Percentiles rank a stretch among this genome's conserved stretches.
Evolutionary conservation across 1,140 invertebrate genomes (phyloP).

Genomic region (Hormaphis cornu): DNA sequence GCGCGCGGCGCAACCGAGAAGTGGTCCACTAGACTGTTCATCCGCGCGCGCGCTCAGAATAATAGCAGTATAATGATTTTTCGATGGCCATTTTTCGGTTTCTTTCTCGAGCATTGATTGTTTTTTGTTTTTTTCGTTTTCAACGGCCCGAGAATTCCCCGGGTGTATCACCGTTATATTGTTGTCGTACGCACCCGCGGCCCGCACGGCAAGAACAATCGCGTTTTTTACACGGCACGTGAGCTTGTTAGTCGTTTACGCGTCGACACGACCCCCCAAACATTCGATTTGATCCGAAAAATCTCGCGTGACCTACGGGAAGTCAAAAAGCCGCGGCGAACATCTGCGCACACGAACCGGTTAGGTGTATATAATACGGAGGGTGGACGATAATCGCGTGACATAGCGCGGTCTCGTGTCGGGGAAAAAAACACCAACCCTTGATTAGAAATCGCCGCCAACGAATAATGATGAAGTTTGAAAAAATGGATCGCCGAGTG

Average conservation of each 20-base stretch:
- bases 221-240: conserved; percentile 16
- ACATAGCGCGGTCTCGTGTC: conserved; percentile 25
- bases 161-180: neutral
- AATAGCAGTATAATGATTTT: neutral
- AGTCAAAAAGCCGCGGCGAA: conserved; percentile 23
- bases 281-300: conserved; percentile 23
- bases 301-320: conserved; percentile 32
- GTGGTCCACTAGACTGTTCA: conserved; percentile 28
- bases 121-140: neutral
- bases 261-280: neutral
- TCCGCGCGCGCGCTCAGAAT: neutral
- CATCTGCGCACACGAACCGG: conserved; percentile 22
- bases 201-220: too few relatives aligned
- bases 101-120: neutral
- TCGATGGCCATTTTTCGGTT: neutral
- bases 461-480: too few relatives aligned
- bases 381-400: neutral
- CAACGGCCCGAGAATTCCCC: neutral
- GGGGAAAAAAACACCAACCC: neutral
- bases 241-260: neutral
- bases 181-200: neutral
- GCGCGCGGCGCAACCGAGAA: too few relatives aligned
- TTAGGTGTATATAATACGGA: neutral
- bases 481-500: too few relatives aligned
- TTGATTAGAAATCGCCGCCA: conserved; percentile 14